Base-by-base conservation (phyloP, 2,797 vertebrate genomes). In the Nannoperca obscura region DNA sequence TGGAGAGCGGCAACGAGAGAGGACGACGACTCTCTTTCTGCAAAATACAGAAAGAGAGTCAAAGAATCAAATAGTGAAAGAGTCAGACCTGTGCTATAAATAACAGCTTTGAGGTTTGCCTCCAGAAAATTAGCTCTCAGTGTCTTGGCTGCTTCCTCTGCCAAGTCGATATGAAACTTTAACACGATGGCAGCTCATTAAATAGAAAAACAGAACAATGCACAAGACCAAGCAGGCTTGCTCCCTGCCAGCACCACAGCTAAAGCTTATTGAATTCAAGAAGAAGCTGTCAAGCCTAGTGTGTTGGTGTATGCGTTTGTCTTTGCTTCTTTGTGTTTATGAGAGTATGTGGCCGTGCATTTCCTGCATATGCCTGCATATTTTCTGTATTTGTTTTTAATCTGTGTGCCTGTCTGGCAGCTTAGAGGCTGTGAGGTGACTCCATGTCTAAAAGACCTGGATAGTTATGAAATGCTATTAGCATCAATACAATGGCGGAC, bases 181-280 rank as follows among this genome's bases (percentile, higher is more conserved):
- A 85, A 83, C 79, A 78, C 54, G 24, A 80, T 85, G 89, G 87
- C 89, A 93, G 89, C 90, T 94, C 91, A 92, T 93, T 93, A 93
- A 93, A 84, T 49, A 74, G 71, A 76, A 89, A 91, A 92, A 89
- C 88, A 89, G 88, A 84, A 84, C 82, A 86, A 89, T 69, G 71
- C 84, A 84, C 79, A 71, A 89, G 79, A 88, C 86, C 73, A 78
- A 81, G 82, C 49, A 71, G 73, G 70, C 63, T 66, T 77, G 67
- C 74, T 84, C 68, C 44, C 74, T 79, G 84, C 76, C 78, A 89
- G 71, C 63, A 32, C 49, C 80, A 66, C 49, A 76, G 73, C 85
- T 59, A 76, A 87, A 86, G 81, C 78, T 72, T 73, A 86, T 49
- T 59, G 68, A 82, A 87, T 84, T 90, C 78, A 74, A 90, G 73